Evolutionary conservation across 2,113 vertebrate genomes (phyloP).

Genomic region (cattle (Bos taurus)): ARS-UCD2.0 NC_037334.1:83878001-83878500

Average conservation of each 20-base stretch:
- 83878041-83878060: background rate
- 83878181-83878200: background rate
- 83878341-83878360: background rate
- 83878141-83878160: background rate
- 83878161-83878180: background rate
- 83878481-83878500: background rate
- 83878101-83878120: background rate
- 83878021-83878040: background rate
- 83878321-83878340: background rate
- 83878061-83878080: background rate
- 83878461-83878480: background rate
- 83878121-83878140: background rate
- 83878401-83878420: background rate
- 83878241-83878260: background rate
- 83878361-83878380: background rate
- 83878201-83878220: background rate
- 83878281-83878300: background rate
- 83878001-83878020: background rate
- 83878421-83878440: background rate
- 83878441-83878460: background rate
- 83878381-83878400: background rate
- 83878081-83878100: background rate
- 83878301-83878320: background rate
- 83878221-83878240: background rate
- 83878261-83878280: background rate